Evolutionary conservation across 2,797 vertebrate species (phyloP), one percentile per base, ranked within the genome.

Genomic region (Salarias fasciatus): DNA sequence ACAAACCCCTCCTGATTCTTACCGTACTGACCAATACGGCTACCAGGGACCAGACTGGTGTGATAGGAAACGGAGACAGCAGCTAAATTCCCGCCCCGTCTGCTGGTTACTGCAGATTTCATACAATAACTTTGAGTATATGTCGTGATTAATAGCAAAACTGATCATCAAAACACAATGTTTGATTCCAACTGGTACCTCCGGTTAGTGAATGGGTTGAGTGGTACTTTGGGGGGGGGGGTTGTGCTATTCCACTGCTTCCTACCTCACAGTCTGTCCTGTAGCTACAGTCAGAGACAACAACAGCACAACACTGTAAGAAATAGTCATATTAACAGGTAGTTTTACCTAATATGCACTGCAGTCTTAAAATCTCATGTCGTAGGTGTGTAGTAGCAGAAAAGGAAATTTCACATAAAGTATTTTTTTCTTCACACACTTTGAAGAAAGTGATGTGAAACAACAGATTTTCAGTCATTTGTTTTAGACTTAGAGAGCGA

Each of bases 351-450:
- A 42, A 30, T 54, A 46, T 41, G 11, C 69, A 80, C 43, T 41
- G 11, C 69, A 80, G 84, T 79, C 86, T 88, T 86, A 87, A 87
- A 84, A 85, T 81, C 77, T 63, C 56, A 66, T 14, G 8, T 63
- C 59, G 63, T 24, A 33, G 24, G 49, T 35, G 24, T 40, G 47
- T 29, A 11, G 0, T 11, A 33, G 35, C 3, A 18, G 18, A 35
- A 35, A 35, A 35, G 1, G 6, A 35, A 6, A 35, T 35, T 35
- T 1, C 1, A n/a, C n/a, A n/a, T n/a, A n/a, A n/a, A n/a, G n/a
- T n/a, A n/a, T 35, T 35, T 35, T 6, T 35, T 35, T 35, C 9
- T 1, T 9, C 33, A 2, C 33, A 35, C 9, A 1, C 33, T 35
- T 35, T 9, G 9, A 9, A 5, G 33, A 35, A 35, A 35, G 33